Evolutionary conservation across 2,113 vertebrate species (phyloP), one percentile per base, ranked within the genome.

Genomic region (Upupa epops): DNA sequence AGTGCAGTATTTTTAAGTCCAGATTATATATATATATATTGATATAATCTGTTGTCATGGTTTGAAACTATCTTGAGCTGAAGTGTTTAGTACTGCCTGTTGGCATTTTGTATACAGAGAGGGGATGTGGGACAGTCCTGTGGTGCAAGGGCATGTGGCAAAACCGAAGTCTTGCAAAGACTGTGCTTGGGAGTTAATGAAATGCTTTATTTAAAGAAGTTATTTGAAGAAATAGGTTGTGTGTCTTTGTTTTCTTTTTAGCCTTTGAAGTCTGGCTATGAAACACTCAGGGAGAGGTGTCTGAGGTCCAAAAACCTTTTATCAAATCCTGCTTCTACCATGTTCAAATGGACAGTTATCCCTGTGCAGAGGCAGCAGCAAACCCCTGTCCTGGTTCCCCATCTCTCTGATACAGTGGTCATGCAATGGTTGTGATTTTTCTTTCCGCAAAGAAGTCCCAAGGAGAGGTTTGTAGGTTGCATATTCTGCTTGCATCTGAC

Each of bases 261-360:
- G 40, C 6, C 8, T 13, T 28, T 0, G 0, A 80, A 55, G 11
- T 73, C 29, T 68, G 65, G 60, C 46, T 60, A 34, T 0, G 0
- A 13, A 70, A 68, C 42, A 59, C 46, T 22, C 25, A 40, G 17
- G 20, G 79, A 61, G 73, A 73, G 4, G 5, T 48, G 19, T 36
- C 32, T 46, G 36, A 73, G 21, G 10, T 88, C 72, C 83, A 55
- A 85, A 80, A 29, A 81, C n/a, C n/a, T 52, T 24, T 68, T 25
- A 48, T 22, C 8, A 34, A 3, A 37, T 48, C 49, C 71, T 63
- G 13, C 19, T 20, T 58, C 12, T 77, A 45, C 22, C 83, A 59
- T 29, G 37, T 42, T 78, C 74, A 64, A 66, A 55, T 6, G 32
- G 51, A 59, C 31, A 69, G 22, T 34, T 68, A 42, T 25, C 52